A percentile compares a stretch with the other conserved stretches of the same genome.
Evolutionary conservation across 2,113 vertebrate species (phyloP).

Genomic region (Xiphias gladius): DNA sequence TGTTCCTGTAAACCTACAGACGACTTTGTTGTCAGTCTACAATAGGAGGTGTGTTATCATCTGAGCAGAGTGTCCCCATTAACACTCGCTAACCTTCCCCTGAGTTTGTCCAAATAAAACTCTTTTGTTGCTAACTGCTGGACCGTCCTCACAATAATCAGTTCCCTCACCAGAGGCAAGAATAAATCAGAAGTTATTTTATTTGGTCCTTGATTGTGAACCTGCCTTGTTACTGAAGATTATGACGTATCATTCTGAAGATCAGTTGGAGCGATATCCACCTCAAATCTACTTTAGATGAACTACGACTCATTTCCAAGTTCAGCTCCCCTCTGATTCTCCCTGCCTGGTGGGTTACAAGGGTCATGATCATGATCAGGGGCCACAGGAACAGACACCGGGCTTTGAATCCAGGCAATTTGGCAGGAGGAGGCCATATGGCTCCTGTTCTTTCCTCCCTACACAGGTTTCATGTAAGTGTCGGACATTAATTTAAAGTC

Average conservation of each 20-base stretch:
- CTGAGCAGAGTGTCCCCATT: background rate
- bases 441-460: background rate
- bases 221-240: background rate
- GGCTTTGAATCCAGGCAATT: no score
- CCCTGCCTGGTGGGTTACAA: background rate
- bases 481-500: background rate
- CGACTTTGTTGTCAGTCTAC: constrained; percentile 9
- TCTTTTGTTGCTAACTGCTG: background rate
- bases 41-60: constrained; percentile 6
- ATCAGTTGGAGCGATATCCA: background rate
- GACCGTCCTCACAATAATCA: background rate
- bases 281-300: background rate
- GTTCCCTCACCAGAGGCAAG: background rate
- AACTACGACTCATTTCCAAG: background rate
- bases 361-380: background rate
- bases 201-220: background rate
- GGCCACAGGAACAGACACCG: background rate
- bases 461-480: background rate
- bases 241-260: background rate
- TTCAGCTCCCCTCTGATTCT: background rate
- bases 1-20: background rate
- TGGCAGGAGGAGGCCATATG: background rate
- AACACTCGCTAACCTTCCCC: background rate
- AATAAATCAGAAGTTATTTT: constrained; percentile 7
- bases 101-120: constrained; percentile 22